Evolutionary conservation across 2,888 invertebrate species (phyloP), one percentile per base, ranked within the genome.

Genomic region (Brachypterus glaber): DNA sequence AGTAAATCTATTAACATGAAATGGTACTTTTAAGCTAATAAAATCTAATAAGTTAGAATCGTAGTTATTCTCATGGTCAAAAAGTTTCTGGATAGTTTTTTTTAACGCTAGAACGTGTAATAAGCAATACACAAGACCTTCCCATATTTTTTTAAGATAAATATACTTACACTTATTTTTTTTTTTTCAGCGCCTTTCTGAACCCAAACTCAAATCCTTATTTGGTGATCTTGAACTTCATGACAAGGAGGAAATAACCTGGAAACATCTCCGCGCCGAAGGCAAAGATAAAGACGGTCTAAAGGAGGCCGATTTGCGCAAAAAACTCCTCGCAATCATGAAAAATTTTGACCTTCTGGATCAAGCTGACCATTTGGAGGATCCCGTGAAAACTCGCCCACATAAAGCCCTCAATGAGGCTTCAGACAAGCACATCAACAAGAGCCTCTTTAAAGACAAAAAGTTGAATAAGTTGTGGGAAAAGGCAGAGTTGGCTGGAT

Each of bases 201-300:
- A 88, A 55, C 74, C 80, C 0, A 90, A 90, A 62, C 64, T 95
- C 17, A 85, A 86, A 55, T 87, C 88, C 0, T 60, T 95, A 13
- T 89, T 84, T 58, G 84, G 85, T 58, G 93, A 93, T 56, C 67
- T 95, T 4, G 88, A 86, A 69, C 75, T 91, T 29, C 93, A 93
- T 44, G 93, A 95, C 57, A 92, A 92, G 68, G 86, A 90, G 62
- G 92, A 95, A 68, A 70, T 91, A 21, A 76, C 80, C 1, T 77
- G 79, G 62, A 95, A 95, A 62, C 79, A 83, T 55, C 62, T 83
- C 2, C 85, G 82, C 57, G 73, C 80, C 30, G 88, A 91, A 50
- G 86, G 86, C 14, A 76, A 81, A 45, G 93, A 95, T 60, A 85
- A 86, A 51, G 88, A 89, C 54, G 92, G 92, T 0, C 57, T 86